Conservation (phyloP, 2,797 vertebrate species). For the Babyrousa celebensis region DNA sequence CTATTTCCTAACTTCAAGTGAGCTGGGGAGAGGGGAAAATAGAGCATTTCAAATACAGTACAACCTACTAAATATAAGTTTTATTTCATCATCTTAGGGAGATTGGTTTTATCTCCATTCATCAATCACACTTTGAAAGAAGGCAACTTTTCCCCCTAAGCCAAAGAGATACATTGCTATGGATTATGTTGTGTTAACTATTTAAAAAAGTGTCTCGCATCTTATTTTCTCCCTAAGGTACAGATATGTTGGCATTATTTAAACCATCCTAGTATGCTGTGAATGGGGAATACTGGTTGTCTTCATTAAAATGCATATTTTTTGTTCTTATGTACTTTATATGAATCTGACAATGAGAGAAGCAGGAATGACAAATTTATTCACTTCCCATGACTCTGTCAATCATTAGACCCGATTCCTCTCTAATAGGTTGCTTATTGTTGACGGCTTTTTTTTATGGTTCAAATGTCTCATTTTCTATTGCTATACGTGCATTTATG, state of each 20-base stretch:
- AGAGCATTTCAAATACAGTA: background rate
- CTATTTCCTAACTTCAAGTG: background rate
- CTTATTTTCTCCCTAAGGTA: background rate
- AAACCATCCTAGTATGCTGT: background rate
- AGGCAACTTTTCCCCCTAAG: background rate
- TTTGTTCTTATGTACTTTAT: background rate
- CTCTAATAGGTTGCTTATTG: background rate
- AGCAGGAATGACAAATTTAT: fast-evolving
- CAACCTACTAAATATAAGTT: background rate
- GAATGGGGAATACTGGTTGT: background rate
- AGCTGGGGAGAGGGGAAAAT: background rate
- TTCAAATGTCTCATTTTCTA: background rate
- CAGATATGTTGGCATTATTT: fast-evolving
- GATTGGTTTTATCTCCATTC: background rate
- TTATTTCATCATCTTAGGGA: background rate
- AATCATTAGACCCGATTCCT: background rate
- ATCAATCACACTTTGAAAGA: background rate
- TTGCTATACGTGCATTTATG: background rate
- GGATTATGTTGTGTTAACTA: background rate
- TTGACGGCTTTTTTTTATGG: background rate
- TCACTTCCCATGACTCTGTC: background rate
- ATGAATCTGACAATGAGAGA: background rate
- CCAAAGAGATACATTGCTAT: background rate
- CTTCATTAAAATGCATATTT: background rate
- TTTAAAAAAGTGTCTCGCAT: background rate